These are phyloP conservation scores for Drosophila niveifrons DNA, from an alignment of 2,888 invertebrate genomes.

Conservation along the genomic window DNA sequence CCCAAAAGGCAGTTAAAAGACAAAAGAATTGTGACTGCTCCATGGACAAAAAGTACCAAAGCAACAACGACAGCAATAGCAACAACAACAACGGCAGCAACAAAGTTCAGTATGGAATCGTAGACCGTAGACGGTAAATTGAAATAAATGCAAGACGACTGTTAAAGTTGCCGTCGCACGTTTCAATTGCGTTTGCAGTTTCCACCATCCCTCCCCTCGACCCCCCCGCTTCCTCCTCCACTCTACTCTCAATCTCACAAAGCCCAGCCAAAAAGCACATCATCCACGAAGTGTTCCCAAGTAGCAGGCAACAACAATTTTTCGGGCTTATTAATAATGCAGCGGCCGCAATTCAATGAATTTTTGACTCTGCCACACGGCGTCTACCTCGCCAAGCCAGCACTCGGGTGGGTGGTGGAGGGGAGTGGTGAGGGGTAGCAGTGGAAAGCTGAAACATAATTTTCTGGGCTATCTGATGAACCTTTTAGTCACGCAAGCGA, in stretches of 20 bases:
- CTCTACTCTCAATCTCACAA: neutral
- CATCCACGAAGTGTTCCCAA: conserved; percentile 61
- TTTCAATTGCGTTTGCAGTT: conserved; percentile 73
- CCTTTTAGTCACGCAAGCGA: conserved; percentile 70
- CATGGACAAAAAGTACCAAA: conserved; percentile 33
- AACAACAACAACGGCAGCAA: conserved; percentile 11
- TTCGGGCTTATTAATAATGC: conserved; percentile 78
- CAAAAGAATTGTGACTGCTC: conserved; percentile 72
- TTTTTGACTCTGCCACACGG: conserved; percentile 73
- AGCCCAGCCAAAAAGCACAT: conserved; percentile 28
- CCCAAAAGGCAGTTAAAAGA: conserved; percentile 71
- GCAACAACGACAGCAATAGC: conserved; percentile 18
- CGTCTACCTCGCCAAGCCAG: neutral
- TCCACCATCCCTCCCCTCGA: conserved; percentile 3
- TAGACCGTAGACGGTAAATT: conserved; percentile 69
- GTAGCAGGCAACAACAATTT: conserved; percentile 67
- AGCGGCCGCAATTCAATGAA: conserved; percentile 81
- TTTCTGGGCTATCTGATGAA: conserved; percentile 78
- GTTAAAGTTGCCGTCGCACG: conserved; percentile 79
- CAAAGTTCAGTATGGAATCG: conserved; percentile 3
- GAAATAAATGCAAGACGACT: conserved; percentile 80
- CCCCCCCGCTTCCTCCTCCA: too few relatives aligned
- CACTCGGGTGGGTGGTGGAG: neutral
- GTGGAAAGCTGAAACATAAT: conserved; percentile 60
- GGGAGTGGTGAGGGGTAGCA: neutral